Conservation (phyloP, 2,113 vertebrate species). For the Anser cygnoides region DNA sequence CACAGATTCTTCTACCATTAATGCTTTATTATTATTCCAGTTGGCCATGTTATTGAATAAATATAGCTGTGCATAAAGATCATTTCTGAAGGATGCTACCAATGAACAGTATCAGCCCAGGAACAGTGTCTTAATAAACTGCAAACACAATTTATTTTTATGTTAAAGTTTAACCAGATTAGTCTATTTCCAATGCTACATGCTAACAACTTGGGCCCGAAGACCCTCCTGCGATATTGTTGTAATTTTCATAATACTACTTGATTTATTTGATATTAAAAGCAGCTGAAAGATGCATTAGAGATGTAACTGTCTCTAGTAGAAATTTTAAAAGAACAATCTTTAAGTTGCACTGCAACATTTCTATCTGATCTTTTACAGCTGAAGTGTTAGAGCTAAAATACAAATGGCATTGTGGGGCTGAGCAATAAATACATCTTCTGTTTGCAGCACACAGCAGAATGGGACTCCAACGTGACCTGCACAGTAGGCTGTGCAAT, state of each 20-base stretch:
- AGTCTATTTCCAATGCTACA: neutral
- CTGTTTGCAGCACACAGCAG: neutral
- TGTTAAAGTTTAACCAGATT: conserved; percentile 40
- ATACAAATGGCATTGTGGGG: neutral
- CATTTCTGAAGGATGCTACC: neutral
- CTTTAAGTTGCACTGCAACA: neutral
- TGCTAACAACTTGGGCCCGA: neutral
- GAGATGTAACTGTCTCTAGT: neutral
- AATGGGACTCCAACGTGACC: neutral
- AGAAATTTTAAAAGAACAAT: neutral
- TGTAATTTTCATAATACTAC: neutral
- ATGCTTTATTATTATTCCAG: neutral
- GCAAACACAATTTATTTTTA: conserved; percentile 27
- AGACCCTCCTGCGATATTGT: conserved; percentile 6
- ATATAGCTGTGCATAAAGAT: neutral
- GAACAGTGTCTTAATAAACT: conserved; percentile 16
- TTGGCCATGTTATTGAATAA: neutral
- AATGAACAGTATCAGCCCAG: neutral
- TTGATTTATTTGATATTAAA: conserved; percentile 4
- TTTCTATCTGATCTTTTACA: neutral
- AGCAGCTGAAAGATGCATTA: neutral
- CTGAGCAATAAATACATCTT: neutral
- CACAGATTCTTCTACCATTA: neutral
- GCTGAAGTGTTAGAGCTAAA: neutral
- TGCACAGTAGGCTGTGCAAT: neutral